These are phyloP conservation scores for Drosophila incognita DNA, from an alignment of 2,888 invertebrate genomes.

Conservation along the genomic window DNA sequence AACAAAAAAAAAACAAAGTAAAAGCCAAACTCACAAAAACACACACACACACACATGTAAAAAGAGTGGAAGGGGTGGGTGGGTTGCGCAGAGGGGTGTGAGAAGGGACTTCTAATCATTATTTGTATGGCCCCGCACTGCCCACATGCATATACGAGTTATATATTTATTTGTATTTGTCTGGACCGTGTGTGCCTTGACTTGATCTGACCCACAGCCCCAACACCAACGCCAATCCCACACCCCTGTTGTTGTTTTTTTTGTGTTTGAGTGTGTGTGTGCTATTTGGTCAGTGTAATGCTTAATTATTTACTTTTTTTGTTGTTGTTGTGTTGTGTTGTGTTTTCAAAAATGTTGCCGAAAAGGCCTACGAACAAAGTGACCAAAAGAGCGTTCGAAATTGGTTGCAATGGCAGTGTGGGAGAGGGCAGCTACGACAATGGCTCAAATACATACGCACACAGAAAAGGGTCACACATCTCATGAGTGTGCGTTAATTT, in stretches of 20 bases:
- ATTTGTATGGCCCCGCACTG: slow-evolving; percentile 72
- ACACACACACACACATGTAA: neutral
- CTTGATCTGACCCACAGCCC: slow-evolving; percentile 31
- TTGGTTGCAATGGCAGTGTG: neutral
- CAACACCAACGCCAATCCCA: neutral
- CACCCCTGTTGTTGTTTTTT: neutral
- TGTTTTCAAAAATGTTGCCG: slow-evolving; percentile 47
- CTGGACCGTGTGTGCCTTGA: slow-evolving; percentile 55
- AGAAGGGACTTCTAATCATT: slow-evolving; percentile 76
- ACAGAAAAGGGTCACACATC: slow-evolving; percentile 71
- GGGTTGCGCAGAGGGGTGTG: slow-evolving; percentile 5
- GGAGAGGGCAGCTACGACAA: slow-evolving; percentile 33
- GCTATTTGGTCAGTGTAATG: slow-evolving; percentile 80
- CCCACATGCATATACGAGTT: slow-evolving; percentile 50
- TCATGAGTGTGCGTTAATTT: slow-evolving; percentile 76
- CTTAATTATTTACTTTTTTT: slow-evolving; percentile 80
- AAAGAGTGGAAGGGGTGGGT: neutral
- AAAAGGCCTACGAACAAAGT: slow-evolving; percentile 63
- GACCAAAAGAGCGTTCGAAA: slow-evolving; percentile 62
- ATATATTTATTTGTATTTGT: slow-evolving; percentile 77
- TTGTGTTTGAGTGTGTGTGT: slow-evolving; percentile 23
- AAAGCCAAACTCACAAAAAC: slow-evolving; percentile 58
- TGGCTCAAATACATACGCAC: slow-evolving; percentile 26
- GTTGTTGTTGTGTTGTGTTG: slow-evolving; percentile 34
- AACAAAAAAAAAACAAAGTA: slow-evolving; percentile 48